Percentiles rank a stretch among this genome's conserved stretches.
Conservation (phyloP, 2,888 invertebrate species). For the Cephus rjabovi region DNA sequence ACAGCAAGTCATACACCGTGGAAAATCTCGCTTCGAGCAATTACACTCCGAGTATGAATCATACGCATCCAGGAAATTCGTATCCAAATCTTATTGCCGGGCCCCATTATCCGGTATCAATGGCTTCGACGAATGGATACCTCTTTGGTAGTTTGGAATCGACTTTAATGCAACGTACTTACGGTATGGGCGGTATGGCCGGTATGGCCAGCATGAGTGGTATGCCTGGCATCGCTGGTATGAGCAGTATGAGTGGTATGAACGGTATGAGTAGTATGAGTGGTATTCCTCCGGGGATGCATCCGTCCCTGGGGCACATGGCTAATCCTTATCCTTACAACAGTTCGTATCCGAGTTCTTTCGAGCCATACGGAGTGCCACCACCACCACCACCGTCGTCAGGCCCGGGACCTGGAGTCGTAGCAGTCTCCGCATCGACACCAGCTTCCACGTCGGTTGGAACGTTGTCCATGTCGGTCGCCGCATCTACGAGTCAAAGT, state of each 20-base stretch:
- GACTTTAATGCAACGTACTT: constrained; percentile 61
- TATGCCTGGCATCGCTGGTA: constrained; percentile 40
- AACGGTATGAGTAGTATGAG: constrained; percentile 46
- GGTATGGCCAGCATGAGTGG: constrained; percentile 48
- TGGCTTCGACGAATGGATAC: constrained; percentile 59
- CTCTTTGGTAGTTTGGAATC: constrained; percentile 61
- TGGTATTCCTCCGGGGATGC: constrained; percentile 13
- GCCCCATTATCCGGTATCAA: constrained; percentile 64
- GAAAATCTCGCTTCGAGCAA: constrained; percentile 66
- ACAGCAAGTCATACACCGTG: constrained; percentile 65
- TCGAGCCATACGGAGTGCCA: constrained; percentile 67
- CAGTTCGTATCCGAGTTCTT: constrained; percentile 61
- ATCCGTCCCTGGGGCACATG: constrained; percentile 43
- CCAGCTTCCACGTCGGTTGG: neutral
- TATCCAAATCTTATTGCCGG: constrained; percentile 65
- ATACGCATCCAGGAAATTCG: constrained; percentile 47
- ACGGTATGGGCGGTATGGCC: constrained; percentile 58
- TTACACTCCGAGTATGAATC: constrained; percentile 62
- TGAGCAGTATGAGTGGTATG: constrained; percentile 53
- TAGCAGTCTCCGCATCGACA: neutral
- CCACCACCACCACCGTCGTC: constrained; percentile 46
- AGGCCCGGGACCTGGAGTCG: neutral
- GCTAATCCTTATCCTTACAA: constrained; percentile 61
- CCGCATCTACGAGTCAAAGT: neutral
- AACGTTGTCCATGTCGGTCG: neutral